Base-by-base conservation (phyloP, 2,113 vertebrate species). In the Eulacestoma nigropectus region DNA sequence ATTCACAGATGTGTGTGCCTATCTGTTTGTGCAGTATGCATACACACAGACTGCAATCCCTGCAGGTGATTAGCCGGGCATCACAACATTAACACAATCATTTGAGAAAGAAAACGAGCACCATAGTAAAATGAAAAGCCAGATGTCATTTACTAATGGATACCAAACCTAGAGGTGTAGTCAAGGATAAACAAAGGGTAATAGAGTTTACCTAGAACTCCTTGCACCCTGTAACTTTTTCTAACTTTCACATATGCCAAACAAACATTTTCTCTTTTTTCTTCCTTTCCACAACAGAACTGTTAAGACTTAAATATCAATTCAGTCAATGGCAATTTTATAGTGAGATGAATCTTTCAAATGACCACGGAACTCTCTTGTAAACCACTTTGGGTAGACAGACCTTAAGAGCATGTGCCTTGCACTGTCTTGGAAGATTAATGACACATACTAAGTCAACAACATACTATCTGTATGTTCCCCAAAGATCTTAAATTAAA, bases 401-500 rank as follows among this genome's bases (percentile, higher is more conserved):
- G 62, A 83, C 29, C 39, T 41, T 56, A 75, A 49, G n/a, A 91
- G 53, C n/a, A 72, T 4, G 4, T 23, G 57, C n/a, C 84, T 85
- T 73, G 55, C 59, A 76, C 52, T 5, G 7, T 64, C 60, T 62
- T 94, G 32, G 59, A 94, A 95, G 84, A 96, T 87, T 91, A 93
- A 94, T 89, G 81, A 60, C 33, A 85, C 32, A 47, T 69, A 80
- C 41, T 76, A 87, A 87, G 78, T 93, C 81, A 96, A 96, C 89
- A 95, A 46, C n/a, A n/a, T 73, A 91, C 75, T 89, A 96, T 89
- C 69, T 89, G 39, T 60, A 33, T 42, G 46, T 72, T 95, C 65
- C 76, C 49, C 50, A 64, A 92, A 93, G 89, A 79, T 91, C 74
- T 91, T 64, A 87, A 86, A 91, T 93, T 75, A 87, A 96, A 96